Evolutionary conservation across 2,113 vertebrate genomes (phyloP), one percentile per base, ranked within the genome.

Genomic region (Puma concolor): DNA sequence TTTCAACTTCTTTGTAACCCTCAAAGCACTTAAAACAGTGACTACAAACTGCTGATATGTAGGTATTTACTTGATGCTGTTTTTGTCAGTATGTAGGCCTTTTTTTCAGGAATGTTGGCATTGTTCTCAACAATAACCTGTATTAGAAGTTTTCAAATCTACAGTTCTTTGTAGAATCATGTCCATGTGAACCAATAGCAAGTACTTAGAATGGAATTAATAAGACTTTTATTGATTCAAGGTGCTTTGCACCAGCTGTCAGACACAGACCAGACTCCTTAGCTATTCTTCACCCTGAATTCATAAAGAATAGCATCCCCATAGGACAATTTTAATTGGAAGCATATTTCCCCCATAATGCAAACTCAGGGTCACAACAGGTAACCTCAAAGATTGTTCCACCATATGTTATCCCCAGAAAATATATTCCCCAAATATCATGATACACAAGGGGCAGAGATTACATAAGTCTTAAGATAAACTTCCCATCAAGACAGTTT

Each of bases 211-310:
- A 88, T 93, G 86, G 92, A 97, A 97, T 98, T 97, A 98, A 97
- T 98, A 96, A 85, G 90, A 88, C 74, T 97, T 98, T 98, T 98
- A 98, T 98, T 98, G 97, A 97, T 97, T 98, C 94, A 97, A 97
- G 97, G 96, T 97, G 95, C 97, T 91, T 96, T 96, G 84, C 88
- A 44, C 95, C 97, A 97, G 98, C 95, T 97, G 95, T 97, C 98
- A 98, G 95, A 98, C 95, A 92, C 44, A 96, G 90, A 94, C 76
- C 96, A 98, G 97, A 97, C 97, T 97, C 80, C 66, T 77, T 92
- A 77, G 97, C 96, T 94, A 85, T 96, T 97, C 96, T 94, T 97
- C 94, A 96, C 96, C 96, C 97, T 52, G 84, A 94, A 92, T 98
- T 96, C 97, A 97, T 98, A 97, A 98, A 97, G 95, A 97, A 98